Evolutionary conservation across 2,888 invertebrate species (phyloP).

Genomic region (Apoda limacodes): DNA sequence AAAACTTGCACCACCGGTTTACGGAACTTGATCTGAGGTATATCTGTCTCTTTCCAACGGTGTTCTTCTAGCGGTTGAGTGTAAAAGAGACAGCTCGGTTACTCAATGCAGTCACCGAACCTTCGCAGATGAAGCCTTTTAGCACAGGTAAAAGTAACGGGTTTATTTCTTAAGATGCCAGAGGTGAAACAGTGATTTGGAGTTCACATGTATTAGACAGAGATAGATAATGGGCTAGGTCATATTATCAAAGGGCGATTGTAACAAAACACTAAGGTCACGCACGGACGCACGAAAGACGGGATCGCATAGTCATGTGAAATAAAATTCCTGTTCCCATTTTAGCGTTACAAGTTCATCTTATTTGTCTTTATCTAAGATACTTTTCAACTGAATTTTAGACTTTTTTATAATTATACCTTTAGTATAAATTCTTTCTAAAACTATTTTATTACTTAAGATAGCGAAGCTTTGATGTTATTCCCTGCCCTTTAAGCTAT

Average conservation of each 20-base stretch:
- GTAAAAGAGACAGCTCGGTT: constrained; percentile 28
- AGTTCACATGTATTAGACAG: constrained; percentile 35
- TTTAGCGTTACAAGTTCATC: too few species aligned
- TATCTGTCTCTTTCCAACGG: constrained; percentile 22
- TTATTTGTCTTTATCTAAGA: too few species aligned
- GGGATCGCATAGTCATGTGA: too few species aligned
- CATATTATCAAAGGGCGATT: constrained; percentile 34
- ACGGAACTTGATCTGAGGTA: constrained; percentile 36
- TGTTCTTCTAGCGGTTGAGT: constrained; percentile 10
- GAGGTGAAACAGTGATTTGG: constrained; percentile 42
- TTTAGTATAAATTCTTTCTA: too few species aligned
- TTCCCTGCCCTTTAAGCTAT: too few species aligned
- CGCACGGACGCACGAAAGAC: too few species aligned
- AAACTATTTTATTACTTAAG: too few species aligned
- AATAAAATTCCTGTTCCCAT: too few species aligned
- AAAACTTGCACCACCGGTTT: constrained; percentile 65
- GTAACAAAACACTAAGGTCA: constrained; percentile 29
- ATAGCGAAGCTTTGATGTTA: too few species aligned
- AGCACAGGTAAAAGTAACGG: constrained; percentile 70
- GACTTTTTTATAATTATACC: too few species aligned
- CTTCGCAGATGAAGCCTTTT: constrained; percentile 63
- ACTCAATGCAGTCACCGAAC: constrained; percentile 16
- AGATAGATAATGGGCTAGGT: constrained; percentile 38
- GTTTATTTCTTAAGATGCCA: constrained; percentile 62
- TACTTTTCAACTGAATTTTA: too few species aligned